A percentile compares a stretch with the other conserved stretches of the same genome.
Conservation (phyloP, 2,888 invertebrate genomes). For the Branchinecta sandiegonensis region DNA sequence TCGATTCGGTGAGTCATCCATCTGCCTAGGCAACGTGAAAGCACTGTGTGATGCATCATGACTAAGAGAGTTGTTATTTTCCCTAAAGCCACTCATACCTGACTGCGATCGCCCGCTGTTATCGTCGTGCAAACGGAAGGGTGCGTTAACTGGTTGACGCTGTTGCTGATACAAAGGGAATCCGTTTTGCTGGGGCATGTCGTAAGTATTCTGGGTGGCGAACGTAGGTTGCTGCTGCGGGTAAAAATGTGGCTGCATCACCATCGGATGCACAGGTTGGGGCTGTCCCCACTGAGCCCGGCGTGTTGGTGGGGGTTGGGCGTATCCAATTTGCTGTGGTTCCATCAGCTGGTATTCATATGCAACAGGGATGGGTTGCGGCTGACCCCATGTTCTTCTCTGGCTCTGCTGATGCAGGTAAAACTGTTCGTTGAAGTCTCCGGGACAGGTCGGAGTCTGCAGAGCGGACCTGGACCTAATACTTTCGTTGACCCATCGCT, state of each 20-base stretch:
- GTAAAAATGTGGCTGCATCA: slow-evolving; percentile 10
- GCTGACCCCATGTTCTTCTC: slow-evolving; percentile 53
- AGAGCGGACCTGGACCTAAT: not conserved
- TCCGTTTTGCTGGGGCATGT: slow-evolving; percentile 27
- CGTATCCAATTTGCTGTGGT: not conserved
- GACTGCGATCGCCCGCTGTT: slow-evolving; percentile 22
- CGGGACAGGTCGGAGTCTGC: not conserved
- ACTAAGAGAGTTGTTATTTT: not conserved
- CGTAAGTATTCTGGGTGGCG: slow-evolving; percentile 38
- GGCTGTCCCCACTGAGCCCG: slow-evolving; percentile 26
- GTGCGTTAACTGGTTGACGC: slow-evolving; percentile 17
- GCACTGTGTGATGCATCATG: not conserved
- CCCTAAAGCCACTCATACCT: slow-evolving; percentile 16
- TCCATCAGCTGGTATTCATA: slow-evolving; percentile 21
- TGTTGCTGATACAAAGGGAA: not conserved
- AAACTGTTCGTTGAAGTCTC: slow-evolving; percentile 28
- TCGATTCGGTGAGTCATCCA: not conserved
- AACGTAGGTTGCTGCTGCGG: not conserved
- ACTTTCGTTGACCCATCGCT: not conserved
- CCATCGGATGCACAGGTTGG: slow-evolving; percentile 24
- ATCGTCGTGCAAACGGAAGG: slow-evolving; percentile 26
- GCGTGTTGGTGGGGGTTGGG: slow-evolving; percentile 24
- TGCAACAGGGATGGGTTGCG: slow-evolving; percentile 31
- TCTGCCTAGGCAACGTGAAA: not conserved
- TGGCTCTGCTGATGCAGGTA: slow-evolving; percentile 33